phyloP scores from a whole-genome alignment of 2,113 vertebrate genomes.

The Junco hyemalis region DNA sequence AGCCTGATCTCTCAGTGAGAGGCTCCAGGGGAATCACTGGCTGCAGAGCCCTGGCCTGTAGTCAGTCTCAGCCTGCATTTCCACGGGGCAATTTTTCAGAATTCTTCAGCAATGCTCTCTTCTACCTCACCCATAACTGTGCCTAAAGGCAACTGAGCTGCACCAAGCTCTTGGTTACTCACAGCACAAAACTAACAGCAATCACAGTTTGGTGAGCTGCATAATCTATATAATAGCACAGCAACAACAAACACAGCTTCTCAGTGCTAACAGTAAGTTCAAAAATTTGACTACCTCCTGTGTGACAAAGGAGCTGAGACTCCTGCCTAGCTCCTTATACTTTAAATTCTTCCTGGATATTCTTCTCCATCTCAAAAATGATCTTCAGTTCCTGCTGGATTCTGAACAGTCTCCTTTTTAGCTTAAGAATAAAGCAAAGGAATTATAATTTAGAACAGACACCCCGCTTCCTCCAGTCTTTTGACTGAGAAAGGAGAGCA shows the following conservation, averaged over 20 bases:
- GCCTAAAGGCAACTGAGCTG: not conserved
- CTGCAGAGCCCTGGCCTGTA: not conserved
- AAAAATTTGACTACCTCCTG: not conserved
- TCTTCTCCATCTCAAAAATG: not conserved
- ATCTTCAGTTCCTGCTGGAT: not conserved
- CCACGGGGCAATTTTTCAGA: not conserved
- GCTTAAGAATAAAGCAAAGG: not conserved
- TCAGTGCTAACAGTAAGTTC: not conserved
- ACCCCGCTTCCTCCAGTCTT: not conserved
- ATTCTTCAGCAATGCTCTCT: accelerated
- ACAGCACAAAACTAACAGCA: not conserved
- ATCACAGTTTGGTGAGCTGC: not conserved
- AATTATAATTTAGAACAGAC: constrained; percentile 5
- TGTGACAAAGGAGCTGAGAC: not conserved
- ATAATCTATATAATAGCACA: not conserved
- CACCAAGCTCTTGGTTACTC: not conserved
- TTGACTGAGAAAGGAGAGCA: not conserved
- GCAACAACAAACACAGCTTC: not conserved
- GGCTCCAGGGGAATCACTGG: not conserved
- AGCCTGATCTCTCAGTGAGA: not conserved
- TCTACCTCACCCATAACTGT: not conserved
- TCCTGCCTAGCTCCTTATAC: not conserved
- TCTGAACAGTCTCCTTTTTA: not conserved
- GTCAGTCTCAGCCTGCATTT: no score
- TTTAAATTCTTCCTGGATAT: not conserved